Evolutionary conservation across 2,888 invertebrate genomes (phyloP), one percentile per base, ranked within the genome.

Genomic region (Disparrhopalites patrizii): DNA sequence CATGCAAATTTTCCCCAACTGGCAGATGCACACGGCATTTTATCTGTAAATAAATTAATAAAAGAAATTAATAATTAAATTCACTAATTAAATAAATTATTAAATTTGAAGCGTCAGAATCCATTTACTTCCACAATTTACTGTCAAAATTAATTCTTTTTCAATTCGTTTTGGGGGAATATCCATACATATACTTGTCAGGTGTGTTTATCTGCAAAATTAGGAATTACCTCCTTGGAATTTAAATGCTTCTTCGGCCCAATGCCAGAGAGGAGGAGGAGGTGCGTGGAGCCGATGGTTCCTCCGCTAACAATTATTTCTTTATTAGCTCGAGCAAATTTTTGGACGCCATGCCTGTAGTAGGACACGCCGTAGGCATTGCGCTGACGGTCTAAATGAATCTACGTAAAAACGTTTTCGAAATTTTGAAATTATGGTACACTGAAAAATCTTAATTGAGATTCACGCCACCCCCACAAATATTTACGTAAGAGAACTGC

Each of bases 1-100:
- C 73, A n/a, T 70, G 71, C 28, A 73, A 47, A 65, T 73, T 73
- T 40, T 65, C 58, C 0, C 73, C 73, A 1, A 71, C 71, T 5
- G 71, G 73, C 10, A 73, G 63, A 57, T 73, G 52, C 15, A 67
- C 70, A 4, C 71, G 55, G 50, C 71, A 68, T 31, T 56, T 65
- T 7, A 72, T 62, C 72, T 72, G 7, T 54, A 27, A n/a, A 38
- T 38, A 13, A 38, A n/a, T 51, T 5, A 23, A 50, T 50, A 25
- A 50, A 25, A 28, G 27, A 52, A 52, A 3, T 15, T 13, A 40
- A 18, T 18, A 18, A 10, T 40, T 40, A 40, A 36, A n/a, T n/a
- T n/a, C n/a, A n/a, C n/a, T n/a, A n/a, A n/a, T n/a, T 36, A 36
- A 36, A 36, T 36, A 36, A 36, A 36, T n/a, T n/a, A n/a, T n/a